Conservation (phyloP, 1,140 invertebrate genomes). For the Solenopsis fugax region DNA sequence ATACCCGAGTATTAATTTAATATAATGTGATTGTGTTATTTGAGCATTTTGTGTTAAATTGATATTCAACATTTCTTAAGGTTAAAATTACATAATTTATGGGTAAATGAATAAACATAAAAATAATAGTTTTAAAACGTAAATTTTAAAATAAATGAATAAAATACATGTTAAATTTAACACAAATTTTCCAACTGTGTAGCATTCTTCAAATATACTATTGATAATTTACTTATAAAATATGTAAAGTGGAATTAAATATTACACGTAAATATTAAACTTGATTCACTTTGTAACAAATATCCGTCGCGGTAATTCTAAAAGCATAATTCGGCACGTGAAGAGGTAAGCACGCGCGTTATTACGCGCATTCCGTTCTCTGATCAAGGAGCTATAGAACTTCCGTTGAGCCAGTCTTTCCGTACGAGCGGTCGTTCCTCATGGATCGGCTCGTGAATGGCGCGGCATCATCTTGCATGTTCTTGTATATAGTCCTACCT, state of each 20-base stretch:
- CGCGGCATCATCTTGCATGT: constrained; percentile 61
- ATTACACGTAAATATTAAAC: background rate
- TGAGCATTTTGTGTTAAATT: too few species aligned
- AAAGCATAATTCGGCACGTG: background rate
- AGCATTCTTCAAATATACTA: background rate
- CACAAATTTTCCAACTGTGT: too few species aligned
- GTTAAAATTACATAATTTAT: too few species aligned
- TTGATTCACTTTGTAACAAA: constrained; percentile 3
- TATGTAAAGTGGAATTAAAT: background rate
- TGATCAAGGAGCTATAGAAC: constrained; percentile 65
- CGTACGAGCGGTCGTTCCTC: constrained; percentile 21
- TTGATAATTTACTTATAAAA: background rate
- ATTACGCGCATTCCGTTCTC: constrained; percentile 50
- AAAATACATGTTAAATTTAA: too few species aligned
- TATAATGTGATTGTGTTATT: too few species aligned
- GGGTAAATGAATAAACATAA: too few species aligned
- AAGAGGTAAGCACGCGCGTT: constrained; percentile 35
- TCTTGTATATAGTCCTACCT: constrained; percentile 17
- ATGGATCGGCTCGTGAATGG: constrained; percentile 25
- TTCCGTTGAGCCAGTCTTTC: constrained; percentile 60
- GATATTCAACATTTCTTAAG: too few species aligned
- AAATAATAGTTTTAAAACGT: too few species aligned
- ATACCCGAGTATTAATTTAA: too few species aligned
- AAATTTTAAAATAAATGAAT: too few species aligned
- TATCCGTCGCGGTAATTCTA: background rate